These are phyloP conservation scores for Parotocinclus haroldoi DNA, from an alignment of 2,797 vertebrate genomes.

Conservation along the genomic window DNA sequence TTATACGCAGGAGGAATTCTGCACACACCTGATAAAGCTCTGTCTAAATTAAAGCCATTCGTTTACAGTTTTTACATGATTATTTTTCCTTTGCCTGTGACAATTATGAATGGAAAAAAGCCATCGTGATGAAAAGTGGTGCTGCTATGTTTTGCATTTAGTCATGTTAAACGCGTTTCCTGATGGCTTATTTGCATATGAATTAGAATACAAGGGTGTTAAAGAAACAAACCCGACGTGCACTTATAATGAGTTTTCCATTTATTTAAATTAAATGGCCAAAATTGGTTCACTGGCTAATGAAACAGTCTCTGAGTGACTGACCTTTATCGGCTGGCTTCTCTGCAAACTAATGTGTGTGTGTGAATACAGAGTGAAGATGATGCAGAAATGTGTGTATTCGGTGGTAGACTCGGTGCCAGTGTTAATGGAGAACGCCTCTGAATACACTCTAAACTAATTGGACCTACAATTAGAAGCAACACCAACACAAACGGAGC, in stretches of 20 bases:
- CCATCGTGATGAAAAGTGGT: slow-evolving; percentile 26
- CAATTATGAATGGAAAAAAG: slow-evolving; percentile 32
- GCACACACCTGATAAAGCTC: slow-evolving; percentile 36
- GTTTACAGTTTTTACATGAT: slow-evolving; percentile 31
- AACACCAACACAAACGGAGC: no score
- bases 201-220: slow-evolving; percentile 52
- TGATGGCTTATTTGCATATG: slow-evolving; percentile 52
- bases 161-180: slow-evolving; percentile 51
- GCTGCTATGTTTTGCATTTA: slow-evolving; percentile 39
- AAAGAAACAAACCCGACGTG: slow-evolving; percentile 45
- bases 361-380: not conserved
- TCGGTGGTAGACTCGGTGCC: slow-evolving; percentile 15
- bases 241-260: slow-evolving; percentile 57
- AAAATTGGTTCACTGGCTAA: slow-evolving; percentile 57
- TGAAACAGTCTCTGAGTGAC: slow-evolving; percentile 52
- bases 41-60: slow-evolving; percentile 39
- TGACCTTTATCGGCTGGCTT: slow-evolving; percentile 53
- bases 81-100: slow-evolving; percentile 16
- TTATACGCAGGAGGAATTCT: slow-evolving; percentile 35
- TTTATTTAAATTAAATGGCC: slow-evolving; percentile 60
- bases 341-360: slow-evolving; percentile 28
- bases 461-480: slow-evolving; percentile 23
- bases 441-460: slow-evolving; percentile 13
- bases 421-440: slow-evolving; percentile 25
- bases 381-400: slow-evolving; percentile 7